Evolutionary conservation across 2,888 invertebrate species (phyloP).

Genomic region (Zeuzera pyrina): DNA sequence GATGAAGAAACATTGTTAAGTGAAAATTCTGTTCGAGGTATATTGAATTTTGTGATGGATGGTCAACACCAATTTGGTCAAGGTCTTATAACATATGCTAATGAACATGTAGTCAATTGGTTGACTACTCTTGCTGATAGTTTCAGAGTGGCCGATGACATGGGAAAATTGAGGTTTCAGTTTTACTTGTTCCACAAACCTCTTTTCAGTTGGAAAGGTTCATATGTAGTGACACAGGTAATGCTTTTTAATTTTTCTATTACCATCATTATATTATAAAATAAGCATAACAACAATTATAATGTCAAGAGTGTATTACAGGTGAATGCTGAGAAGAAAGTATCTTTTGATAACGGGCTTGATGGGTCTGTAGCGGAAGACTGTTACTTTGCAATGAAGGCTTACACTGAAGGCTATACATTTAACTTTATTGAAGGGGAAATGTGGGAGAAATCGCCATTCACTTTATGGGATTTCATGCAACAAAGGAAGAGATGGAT

Average conservation of each 20-base stretch:
- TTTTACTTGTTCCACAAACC: conserved; percentile 96
- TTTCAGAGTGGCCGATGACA: conserved; percentile 96
- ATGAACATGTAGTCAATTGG: conserved; percentile 97
- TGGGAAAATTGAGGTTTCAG: conserved; percentile 95
- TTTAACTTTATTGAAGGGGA: conserved; percentile 98
- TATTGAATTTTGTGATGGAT: conserved; percentile 94
- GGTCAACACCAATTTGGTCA: conserved; percentile 97
- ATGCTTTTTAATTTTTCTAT: conserved; percentile 14
- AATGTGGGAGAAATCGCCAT: conserved; percentile 99
- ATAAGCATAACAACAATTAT: conserved; percentile 2
- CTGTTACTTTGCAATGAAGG: conserved; percentile 97
- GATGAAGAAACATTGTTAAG: conserved; percentile 97
- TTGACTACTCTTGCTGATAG: conserved; percentile 96
- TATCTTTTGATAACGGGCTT: conserved; percentile 96
- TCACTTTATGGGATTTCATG: conserved; percentile 94
- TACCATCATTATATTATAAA: background rate
- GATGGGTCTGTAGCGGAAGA: conserved; percentile 99
- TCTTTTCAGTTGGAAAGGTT: conserved; percentile 98
- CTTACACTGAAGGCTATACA: conserved; percentile 89
- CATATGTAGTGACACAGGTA: conserved; percentile 97
- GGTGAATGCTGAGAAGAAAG: conserved; percentile 91
- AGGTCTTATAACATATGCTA: conserved; percentile 96
- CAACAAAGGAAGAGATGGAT: conserved; percentile 98
- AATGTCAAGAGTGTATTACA: conserved; percentile 38
- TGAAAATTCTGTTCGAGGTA: conserved; percentile 90